Conservation (phyloP, 2,888 invertebrate species). For the Euplexia lucipara region DNA sequence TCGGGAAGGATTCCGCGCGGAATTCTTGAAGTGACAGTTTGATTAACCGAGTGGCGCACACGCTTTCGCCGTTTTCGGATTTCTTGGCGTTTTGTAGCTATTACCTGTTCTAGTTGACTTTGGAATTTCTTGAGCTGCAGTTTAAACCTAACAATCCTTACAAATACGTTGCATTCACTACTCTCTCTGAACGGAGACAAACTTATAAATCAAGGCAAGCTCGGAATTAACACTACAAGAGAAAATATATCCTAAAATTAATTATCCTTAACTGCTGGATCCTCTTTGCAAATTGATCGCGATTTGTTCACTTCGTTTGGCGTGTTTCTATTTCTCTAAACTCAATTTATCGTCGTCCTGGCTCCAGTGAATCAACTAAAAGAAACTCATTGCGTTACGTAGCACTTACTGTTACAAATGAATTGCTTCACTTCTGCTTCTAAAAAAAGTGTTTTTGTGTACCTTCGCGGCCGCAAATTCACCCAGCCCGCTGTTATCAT, state of each 20-base stretch:
- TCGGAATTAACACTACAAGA: constrained; percentile 54
- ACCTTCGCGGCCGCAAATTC: constrained; percentile 77
- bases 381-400: constrained; percentile 83
- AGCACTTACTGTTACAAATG: constrained; percentile 82
- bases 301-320: constrained; percentile 80
- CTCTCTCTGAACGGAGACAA: constrained; percentile 41
- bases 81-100: constrained; percentile 84
- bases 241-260: constrained; percentile 69
- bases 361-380: constrained; percentile 80
- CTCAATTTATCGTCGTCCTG: constrained; percentile 77
- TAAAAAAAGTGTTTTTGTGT: constrained; percentile 78
- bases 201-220: constrained; percentile 56
- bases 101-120: constrained; percentile 81
- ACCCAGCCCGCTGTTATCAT: constrained; percentile 85
- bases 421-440: constrained; percentile 79
- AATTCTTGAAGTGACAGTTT: constrained; percentile 91
- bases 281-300: constrained; percentile 78
- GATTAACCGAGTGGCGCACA: constrained; percentile 90
- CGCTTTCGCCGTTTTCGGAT: constrained; percentile 84
- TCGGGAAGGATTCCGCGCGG: constrained; percentile 87
- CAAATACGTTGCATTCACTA: constrained; percentile 50
- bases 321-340: constrained; percentile 81
- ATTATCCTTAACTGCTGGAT: constrained; percentile 70
- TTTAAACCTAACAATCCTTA: constrained; percentile 57
- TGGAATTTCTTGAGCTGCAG: constrained; percentile 69